Conservation (phyloP, 2,888 invertebrate species). For the Troides oblongomaculatus region DNA sequence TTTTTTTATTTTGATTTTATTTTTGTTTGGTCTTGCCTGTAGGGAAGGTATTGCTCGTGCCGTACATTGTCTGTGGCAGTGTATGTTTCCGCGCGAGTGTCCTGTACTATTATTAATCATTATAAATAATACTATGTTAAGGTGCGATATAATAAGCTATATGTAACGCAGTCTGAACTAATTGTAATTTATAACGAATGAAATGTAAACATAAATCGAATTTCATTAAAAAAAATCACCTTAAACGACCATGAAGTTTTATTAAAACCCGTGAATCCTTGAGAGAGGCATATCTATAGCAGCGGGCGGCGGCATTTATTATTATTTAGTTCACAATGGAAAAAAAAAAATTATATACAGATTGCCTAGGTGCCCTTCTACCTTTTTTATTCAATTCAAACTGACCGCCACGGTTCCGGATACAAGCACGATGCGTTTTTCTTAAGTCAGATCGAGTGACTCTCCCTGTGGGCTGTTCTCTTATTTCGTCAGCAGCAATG, state of each 20-base stretch:
- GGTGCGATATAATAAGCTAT: slow-evolving; percentile 40
- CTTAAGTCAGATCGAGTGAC: too few relatives aligned
- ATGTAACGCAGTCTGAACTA: slow-evolving; percentile 55
- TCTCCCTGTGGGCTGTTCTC: too few relatives aligned
- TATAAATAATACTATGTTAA: slow-evolving; percentile 28
- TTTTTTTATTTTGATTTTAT: not conserved
- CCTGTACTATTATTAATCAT: slow-evolving; percentile 30
- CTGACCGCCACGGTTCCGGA: too few relatives aligned
- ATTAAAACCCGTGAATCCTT: not conserved
- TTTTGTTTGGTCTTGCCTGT: not conserved
- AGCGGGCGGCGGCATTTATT: too few relatives aligned
- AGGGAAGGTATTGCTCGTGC: slow-evolving; percentile 1
- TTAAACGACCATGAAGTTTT: slow-evolving; percentile 15
- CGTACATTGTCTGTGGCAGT: slow-evolving; percentile 11
- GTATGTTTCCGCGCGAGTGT: slow-evolving; percentile 12
- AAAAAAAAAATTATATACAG: too few relatives aligned
- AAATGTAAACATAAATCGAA: slow-evolving; percentile 70
- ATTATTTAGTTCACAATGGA: too few relatives aligned
- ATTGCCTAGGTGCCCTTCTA: too few relatives aligned
- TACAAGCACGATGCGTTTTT: too few relatives aligned
- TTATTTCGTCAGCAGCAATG: too few relatives aligned
- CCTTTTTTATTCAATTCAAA: too few relatives aligned
- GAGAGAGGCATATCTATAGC: too few relatives aligned
- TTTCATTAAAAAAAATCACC: slow-evolving; percentile 69
- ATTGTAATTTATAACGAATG: slow-evolving; percentile 60